Percentiles rank a stretch among this genome's conserved stretches.
Conservation (phyloP, 2,888 invertebrate genomes). For the Erpobdella octoculata region DNA sequence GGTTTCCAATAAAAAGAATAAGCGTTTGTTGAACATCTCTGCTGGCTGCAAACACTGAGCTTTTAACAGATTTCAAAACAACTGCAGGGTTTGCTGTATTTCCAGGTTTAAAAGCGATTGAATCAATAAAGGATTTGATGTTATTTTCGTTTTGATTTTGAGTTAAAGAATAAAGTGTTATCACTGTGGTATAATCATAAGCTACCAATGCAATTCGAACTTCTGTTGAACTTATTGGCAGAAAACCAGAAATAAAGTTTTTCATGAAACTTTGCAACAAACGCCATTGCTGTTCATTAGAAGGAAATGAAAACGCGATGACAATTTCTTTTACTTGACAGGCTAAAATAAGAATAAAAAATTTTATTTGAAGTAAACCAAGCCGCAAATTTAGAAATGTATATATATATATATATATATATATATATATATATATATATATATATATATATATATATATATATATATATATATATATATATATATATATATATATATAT, state of each 20-base stretch:
- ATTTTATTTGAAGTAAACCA: no score
- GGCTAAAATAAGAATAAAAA: constrained; percentile 25
- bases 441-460: no score
- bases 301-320: constrained; percentile 25
- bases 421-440: no score
- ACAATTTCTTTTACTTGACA: constrained; percentile 21
- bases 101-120: constrained; percentile 9
- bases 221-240: background rate
- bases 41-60: background rate
- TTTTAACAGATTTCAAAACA: background rate
- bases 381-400: no score
- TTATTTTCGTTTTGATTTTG: constrained; percentile 15
- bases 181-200: constrained; percentile 4
- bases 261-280: constrained; percentile 18
- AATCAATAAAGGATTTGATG: constrained; percentile 19
- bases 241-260: constrained; percentile 20
- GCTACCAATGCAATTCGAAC: constrained; percentile 28
- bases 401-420: no score
- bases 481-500: no score
- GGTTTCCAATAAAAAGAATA: constrained; percentile 19
- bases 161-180: background rate
- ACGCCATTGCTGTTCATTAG: background rate
- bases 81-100: background rate
- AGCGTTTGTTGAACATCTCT: constrained; percentile 17
- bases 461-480: no score